Evolutionary conservation across 2,797 vertebrate genomes (phyloP).

Genomic region (Sebastes nivosus): DNA sequence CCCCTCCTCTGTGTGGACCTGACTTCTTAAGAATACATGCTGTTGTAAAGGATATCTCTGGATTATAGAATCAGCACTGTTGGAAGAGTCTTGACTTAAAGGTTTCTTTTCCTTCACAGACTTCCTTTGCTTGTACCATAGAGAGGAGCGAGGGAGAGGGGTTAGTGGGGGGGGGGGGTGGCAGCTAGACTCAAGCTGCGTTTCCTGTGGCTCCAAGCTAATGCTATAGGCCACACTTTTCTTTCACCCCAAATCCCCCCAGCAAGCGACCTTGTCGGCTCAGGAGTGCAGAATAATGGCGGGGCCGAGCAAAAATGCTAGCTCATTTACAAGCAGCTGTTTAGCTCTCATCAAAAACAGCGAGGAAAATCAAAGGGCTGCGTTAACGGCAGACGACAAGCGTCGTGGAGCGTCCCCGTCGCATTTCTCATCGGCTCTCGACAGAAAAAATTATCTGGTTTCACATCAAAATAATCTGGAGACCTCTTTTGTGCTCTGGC

Average conservation of each 20-base stretch:
- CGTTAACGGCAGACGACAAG: constrained; percentile 88
- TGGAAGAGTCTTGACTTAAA: constrained; percentile 84
- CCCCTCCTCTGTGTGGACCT: constrained; percentile 74
- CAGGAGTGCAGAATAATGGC: constrained; percentile 88
- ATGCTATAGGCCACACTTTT: constrained; percentile 85
- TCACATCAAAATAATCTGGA: constrained; percentile 81
- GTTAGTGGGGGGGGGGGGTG: constrained; percentile 20
- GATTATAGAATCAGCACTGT: constrained; percentile 86
- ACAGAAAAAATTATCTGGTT: constrained; percentile 83
- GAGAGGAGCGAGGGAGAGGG: constrained; percentile 57
- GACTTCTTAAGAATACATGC: constrained; percentile 83
- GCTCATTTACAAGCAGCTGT: constrained; percentile 96
- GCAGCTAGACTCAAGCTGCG: constrained; percentile 83
- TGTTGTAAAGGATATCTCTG: constrained; percentile 84
- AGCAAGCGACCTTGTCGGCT: constrained; percentile 91
- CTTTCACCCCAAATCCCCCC: constrained; percentile 87
- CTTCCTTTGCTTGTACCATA: constrained; percentile 78
- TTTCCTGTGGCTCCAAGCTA: constrained; percentile 85
- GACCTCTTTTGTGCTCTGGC: constrained; percentile 70
- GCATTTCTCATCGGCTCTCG: constrained; percentile 65
- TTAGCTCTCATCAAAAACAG: constrained; percentile 87
- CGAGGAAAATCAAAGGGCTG: constrained; percentile 84
- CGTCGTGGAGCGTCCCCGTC: constrained; percentile 82
- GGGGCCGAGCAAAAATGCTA: constrained; percentile 77
- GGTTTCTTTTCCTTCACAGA: constrained; percentile 82